Evolutionary conservation across 2,888 invertebrate species (phyloP).

Genomic region (Amblyjoppa proteus): DNA sequence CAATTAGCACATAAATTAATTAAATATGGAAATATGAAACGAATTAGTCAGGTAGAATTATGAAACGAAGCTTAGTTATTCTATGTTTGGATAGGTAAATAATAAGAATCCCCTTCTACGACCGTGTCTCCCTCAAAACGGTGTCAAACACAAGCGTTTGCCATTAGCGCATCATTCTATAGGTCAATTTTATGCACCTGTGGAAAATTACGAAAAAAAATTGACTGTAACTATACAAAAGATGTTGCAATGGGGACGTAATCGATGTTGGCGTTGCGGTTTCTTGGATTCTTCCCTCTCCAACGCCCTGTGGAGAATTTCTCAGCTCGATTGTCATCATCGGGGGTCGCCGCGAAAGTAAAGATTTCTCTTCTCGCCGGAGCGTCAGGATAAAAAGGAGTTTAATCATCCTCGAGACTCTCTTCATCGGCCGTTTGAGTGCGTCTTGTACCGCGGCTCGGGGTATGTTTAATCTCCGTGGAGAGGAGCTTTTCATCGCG

Average conservation of each 20-base stretch:
- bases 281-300: slow-evolving; percentile 17
- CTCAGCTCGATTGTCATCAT: neutral
- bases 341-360: slow-evolving; percentile 27
- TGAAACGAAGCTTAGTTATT: no score
- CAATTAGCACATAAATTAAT: no score
- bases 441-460: slow-evolving; percentile 19
- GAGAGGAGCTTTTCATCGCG: slow-evolving; percentile 82
- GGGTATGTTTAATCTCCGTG: slow-evolving; percentile 72
- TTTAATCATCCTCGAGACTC: slow-evolving; percentile 59
- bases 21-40: no score
- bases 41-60: no score
- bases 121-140: no score
- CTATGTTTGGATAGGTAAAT: no score
- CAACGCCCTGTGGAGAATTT: slow-evolving; percentile 41
- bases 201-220: neutral
- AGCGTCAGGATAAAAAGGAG: slow-evolving; percentile 50
- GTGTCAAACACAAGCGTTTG: neutral
- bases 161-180: neutral
- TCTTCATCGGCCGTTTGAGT: slow-evolving; percentile 63
- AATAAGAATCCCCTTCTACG: no score
- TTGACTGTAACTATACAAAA: neutral
- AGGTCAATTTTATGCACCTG: neutral
- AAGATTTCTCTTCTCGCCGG: slow-evolving; percentile 36
- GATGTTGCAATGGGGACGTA: neutral
- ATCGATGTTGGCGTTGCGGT: slow-evolving; percentile 18